phyloP scores from a whole-genome alignment of 2,797 vertebrate species.

The Saguinus oedipus region DNA sequence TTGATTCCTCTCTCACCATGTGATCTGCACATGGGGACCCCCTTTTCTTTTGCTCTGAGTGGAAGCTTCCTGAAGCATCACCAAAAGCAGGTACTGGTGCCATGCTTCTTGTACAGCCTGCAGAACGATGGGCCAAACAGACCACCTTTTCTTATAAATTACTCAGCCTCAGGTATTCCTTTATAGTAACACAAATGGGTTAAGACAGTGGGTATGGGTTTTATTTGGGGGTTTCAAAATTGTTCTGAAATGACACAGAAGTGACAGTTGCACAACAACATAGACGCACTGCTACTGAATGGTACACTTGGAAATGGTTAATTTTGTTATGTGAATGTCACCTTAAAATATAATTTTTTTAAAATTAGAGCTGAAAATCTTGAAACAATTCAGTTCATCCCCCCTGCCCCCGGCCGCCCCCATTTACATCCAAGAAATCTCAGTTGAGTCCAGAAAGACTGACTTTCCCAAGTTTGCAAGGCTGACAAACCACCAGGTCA shows the following conservation, averaged over 20 bases:
- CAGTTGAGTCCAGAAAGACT: neutral
- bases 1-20: neutral
- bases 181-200: neutral
- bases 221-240: neutral
- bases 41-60: neutral
- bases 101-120: neutral
- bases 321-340: neutral
- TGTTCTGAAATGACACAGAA: neutral
- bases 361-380: neutral
- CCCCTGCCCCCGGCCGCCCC: fast-evolving
- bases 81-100: neutral
- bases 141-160: neutral
- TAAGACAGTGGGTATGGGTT: neutral
- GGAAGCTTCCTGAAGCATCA: neutral
- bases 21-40: neutral
- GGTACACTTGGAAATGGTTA: neutral
- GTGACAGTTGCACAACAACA: fast-evolving
- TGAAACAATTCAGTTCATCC: neutral
- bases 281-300: neutral
- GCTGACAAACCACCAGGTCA: neutral
- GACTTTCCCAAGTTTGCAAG: neutral
- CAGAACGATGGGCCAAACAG: neutral
- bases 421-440: neutral
- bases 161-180: neutral
- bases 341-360: neutral